Evolutionary conservation across 2,888 invertebrate species (phyloP), one percentile per base, ranked within the genome.

Genomic region (Nemotelus pantherinus): DNA sequence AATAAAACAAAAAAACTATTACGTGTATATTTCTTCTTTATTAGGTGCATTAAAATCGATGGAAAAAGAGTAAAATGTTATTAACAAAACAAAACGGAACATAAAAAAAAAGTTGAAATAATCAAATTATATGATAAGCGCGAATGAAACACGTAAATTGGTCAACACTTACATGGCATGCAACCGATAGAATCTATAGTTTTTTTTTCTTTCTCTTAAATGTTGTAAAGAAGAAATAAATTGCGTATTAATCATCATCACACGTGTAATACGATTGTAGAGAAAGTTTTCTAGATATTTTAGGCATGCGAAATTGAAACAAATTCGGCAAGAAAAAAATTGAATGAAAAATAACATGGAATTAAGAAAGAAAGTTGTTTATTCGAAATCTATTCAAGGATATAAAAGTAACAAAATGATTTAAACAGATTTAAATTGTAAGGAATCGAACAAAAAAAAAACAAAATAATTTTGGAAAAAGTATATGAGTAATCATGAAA

Each of bases 361-460:
- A 60, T 6, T 65, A 3, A 65, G 10, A 25, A 65, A 65, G 3
- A 25, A 65, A 47, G 25, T n/a, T 47, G 9, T 68, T 39, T 2
- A 39, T 45, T 48, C 68, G 39, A 10, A 67, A 68, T 74, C 74
- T 45, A 7, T 60, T 41, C n/a, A 41, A 60, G 47, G 63, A 74
- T 74, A 41, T 63, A 63, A 74, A 74, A 74, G 9, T 3, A 74
- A 39, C 41, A 44, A 71, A 72, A 5, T 53, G 43, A 39, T 60
- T 41, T 41, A 74, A 63, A 60, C 60, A 63, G 5, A 74, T 48
- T 48, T 50, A 63, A 74, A 10, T n/a, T 63, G 43, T 63, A 74
- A 60, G 63, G 48, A 63, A 74, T 39, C 60, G 74, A 74, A 74
- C 63, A 74, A 60, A 60, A 72, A 60, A 60, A 72, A 25, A 25